Conservation (phyloP, 1,140 invertebrate genomes). For the Drosophila murphyi region DNA sequence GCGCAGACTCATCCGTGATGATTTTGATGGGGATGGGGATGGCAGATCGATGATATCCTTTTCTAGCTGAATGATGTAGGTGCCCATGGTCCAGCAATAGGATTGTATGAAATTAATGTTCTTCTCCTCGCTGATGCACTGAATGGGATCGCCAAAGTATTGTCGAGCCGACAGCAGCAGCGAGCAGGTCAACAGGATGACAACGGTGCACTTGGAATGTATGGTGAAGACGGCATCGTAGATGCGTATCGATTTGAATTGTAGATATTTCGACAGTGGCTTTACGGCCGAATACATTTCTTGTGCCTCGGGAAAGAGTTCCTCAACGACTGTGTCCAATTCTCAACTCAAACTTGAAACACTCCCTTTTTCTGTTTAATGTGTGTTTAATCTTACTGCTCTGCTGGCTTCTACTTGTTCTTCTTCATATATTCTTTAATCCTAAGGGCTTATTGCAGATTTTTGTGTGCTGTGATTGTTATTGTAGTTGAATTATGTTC, state of each 20-base stretch:
- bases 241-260: constrained; percentile 87
- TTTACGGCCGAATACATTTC: constrained; percentile 82
- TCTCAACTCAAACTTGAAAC: constrained; percentile 21
- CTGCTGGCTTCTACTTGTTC: not conserved
- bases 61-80: constrained; percentile 87
- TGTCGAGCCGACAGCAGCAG: constrained; percentile 89
- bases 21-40: not conserved
- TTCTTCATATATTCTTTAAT: not conserved
- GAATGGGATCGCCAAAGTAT: constrained; percentile 90
- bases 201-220: constrained; percentile 89
- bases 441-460: not conserved
- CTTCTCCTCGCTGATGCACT: constrained; percentile 86
- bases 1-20: constrained; percentile 30
- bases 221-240: constrained; percentile 89
- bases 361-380: not conserved
- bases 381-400: not conserved
- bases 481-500: constrained; percentile 8
- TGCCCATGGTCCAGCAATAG: constrained; percentile 92
- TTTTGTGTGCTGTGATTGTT: not conserved
- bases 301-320: constrained; percentile 68
- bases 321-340: constrained; percentile 65
- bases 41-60: constrained; percentile 3
- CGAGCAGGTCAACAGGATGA: constrained; percentile 88
- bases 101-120: constrained; percentile 88
- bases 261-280: constrained; percentile 85